Evolutionary conservation across 92 coral and sea anemone species (phyloP).

Genomic region (Siderastrea siderea): DNA sequence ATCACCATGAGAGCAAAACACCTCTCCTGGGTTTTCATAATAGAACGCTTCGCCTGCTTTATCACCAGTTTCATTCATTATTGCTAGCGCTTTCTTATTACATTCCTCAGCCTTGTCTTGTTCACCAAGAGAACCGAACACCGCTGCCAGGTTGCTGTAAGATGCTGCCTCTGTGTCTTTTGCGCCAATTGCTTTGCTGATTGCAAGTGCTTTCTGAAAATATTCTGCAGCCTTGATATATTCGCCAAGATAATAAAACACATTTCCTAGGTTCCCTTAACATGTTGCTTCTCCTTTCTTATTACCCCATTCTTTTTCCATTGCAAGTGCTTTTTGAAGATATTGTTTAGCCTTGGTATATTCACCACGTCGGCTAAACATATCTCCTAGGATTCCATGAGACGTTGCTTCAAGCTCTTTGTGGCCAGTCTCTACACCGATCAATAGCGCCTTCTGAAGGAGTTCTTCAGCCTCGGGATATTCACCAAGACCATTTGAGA

Average conservation of each 20-base stretch:
- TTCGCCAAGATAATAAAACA: not conserved
- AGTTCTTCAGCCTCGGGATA: not conserved
- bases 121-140: not conserved
- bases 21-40: not conserved
- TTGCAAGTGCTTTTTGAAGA: not conserved
- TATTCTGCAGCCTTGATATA: not conserved
- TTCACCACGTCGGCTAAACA: too few species aligned
- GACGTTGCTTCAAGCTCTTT: too few species aligned
- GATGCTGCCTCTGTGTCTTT: not conserved
- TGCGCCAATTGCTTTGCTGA: too few species aligned
- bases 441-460: too few species aligned
- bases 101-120: not conserved
- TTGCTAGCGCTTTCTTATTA: not conserved
- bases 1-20: not conserved
- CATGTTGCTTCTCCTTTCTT: not conserved
- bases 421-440: too few species aligned
- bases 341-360: not conserved
- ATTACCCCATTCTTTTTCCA: not conserved
- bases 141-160: not conserved
- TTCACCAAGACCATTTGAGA: not conserved
- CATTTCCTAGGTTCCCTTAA: not conserved
- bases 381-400: too few species aligned
- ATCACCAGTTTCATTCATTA: not conserved
- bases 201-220: not conserved
- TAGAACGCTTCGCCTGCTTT: not conserved